Conservation (phyloP, 2,888 invertebrate species). For the Phymatocera aterrima region DNA sequence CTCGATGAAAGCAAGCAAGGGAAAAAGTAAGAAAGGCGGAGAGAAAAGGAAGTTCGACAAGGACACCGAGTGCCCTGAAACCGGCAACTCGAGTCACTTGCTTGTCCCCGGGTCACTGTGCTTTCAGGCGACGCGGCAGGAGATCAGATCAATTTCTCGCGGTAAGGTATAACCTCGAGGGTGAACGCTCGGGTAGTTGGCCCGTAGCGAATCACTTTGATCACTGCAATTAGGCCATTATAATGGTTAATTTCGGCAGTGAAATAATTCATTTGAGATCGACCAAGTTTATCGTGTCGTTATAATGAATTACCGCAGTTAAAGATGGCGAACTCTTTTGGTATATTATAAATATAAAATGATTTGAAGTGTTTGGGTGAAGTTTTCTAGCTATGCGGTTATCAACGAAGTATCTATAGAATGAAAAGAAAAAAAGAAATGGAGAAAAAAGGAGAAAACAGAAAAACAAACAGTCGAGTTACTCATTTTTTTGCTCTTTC, state of each 20-base stretch:
- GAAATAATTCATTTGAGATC: neutral
- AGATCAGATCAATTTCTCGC: neutral
- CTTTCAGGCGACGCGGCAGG: neutral
- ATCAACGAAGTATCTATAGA: too few species aligned
- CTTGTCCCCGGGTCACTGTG: neutral
- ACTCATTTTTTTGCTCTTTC: too few species aligned
- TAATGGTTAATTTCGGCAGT: neutral
- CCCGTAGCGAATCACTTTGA: neutral
- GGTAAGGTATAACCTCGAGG: neutral
- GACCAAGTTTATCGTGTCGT: neutral
- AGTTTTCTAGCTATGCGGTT: too few species aligned
- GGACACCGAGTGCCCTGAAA: neutral
- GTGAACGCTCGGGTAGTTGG: neutral
- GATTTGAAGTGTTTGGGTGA: too few species aligned
- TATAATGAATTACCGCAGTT: too few species aligned
- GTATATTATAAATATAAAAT: too few species aligned
- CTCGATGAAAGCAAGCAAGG: neutral
- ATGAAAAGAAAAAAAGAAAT: too few species aligned
- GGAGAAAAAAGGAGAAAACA: too few species aligned
- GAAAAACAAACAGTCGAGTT: too few species aligned
- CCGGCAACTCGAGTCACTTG: neutral
- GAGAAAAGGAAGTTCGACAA: neutral
- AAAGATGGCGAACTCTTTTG: too few species aligned
- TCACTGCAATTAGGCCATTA: neutral
- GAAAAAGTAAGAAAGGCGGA: neutral